phyloP scores from a whole-genome alignment of 2,113 vertebrate species.

The Corydoras sp. region DNA sequence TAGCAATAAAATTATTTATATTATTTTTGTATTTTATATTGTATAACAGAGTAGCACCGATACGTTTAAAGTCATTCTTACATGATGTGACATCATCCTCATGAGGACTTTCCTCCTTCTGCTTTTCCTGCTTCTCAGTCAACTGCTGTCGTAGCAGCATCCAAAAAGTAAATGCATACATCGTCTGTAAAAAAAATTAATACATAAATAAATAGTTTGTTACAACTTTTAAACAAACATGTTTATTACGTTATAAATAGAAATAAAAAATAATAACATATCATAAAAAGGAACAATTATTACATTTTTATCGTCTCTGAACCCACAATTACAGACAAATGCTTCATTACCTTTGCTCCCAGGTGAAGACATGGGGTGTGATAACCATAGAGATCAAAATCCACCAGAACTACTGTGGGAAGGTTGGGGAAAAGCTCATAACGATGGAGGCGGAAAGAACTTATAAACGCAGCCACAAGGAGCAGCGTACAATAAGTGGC shows the following conservation, averaged over 20 bases:
- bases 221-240: not conserved
- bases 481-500: constrained; percentile 69
- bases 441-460: constrained; percentile 64
- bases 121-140: constrained; percentile 55
- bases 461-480: constrained; percentile 63
- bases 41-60: too few relatives aligned
- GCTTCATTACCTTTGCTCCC: constrained; percentile 59
- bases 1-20: too few relatives aligned
- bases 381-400: constrained; percentile 67
- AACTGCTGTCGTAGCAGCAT: constrained; percentile 69
- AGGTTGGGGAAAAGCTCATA: constrained; percentile 64
- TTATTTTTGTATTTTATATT: too few relatives aligned
- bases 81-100: not conserved
- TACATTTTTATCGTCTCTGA: not conserved
- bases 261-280: too few relatives aligned
- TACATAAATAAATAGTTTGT: not conserved
- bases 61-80: too few relatives aligned
- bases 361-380: constrained; percentile 66
- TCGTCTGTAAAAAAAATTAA: constrained; percentile 52
- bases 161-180: constrained; percentile 67
- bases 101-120: constrained; percentile 49
- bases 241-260: too few relatives aligned
- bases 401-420: constrained; percentile 57
- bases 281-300: too few relatives aligned
- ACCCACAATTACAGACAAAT: too few relatives aligned